Percentiles rank a stretch among this genome's conserved stretches.
These are phyloP conservation scores for Phrynocephalus guinanensis DNA, from an alignment of 2,797 vertebrate species.

Conservation along the genomic window DNA sequence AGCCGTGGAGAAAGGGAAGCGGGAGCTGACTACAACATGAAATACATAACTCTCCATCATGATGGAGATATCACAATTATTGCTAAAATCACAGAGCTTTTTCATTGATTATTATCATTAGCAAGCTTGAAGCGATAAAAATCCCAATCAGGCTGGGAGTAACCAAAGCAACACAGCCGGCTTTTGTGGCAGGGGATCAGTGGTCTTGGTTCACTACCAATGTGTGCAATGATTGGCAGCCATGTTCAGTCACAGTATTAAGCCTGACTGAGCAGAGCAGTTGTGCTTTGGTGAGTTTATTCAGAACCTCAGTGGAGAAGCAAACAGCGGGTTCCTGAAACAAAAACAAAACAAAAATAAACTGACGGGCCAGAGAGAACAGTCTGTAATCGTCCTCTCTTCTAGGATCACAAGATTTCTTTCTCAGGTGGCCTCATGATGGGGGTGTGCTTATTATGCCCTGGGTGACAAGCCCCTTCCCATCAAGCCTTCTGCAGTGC, in stretches of 20 bases:
- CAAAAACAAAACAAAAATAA: not conserved
- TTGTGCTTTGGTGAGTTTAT: conserved; percentile 18
- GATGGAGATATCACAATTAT: not conserved
- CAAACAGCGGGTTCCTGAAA: conserved; percentile 18
- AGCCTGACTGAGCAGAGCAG: conserved; percentile 28
- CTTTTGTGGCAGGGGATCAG: conserved; percentile 23
- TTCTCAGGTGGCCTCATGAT: conserved; percentile 6
- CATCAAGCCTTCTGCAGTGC: not conserved
- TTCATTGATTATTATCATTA: not conserved
- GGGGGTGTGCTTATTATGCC: not conserved
- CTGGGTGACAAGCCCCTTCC: conserved; percentile 1
- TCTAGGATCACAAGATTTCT: conserved; percentile 3
- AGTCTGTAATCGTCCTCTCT: not conserved
- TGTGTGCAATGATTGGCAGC: conserved; percentile 11
- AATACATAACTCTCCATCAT: not conserved
- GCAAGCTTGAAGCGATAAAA: not conserved
- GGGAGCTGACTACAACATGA: conserved; percentile 47
- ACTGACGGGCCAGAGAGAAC: conserved; percentile 9
- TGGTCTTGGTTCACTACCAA: not conserved
- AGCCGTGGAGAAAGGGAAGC: not conserved
- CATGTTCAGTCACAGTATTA: conserved; percentile 3
- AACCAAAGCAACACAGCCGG: not conserved
- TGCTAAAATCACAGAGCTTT: not conserved
- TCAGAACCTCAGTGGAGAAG: conserved; percentile 20
- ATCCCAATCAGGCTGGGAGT: not conserved